Evolutionary conservation across 2,113 vertebrate species (phyloP), one percentile per base, ranked within the genome.

Genomic region (Ceyx margarethae): DNA sequence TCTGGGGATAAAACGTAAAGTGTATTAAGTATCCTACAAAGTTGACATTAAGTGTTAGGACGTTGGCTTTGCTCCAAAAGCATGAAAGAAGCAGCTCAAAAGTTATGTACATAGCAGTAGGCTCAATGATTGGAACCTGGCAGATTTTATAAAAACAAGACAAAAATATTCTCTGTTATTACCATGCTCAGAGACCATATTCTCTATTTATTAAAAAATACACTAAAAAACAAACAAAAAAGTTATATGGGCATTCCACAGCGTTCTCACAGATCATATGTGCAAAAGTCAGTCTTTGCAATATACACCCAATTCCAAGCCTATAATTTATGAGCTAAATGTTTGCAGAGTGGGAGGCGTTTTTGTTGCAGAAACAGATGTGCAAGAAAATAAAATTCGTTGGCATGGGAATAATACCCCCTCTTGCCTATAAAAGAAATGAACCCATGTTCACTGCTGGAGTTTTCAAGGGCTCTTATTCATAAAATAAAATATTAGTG

Each of bases 401-500:
- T 97, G 91, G 91, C 85, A 96, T 92, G 92, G 87, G 85, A 97
- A 87, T 97, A 96, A 96, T 92, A 97, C 82, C 56, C 64, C 80
- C 73, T 96, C 93, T 95, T 95, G 90, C 82, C 95, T 89, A 87
- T 94, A 96, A 92, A 94, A 96, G 91, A 97, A 97, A 96, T 94
- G 86, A 97, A 95, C 77, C 89, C 80, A 86, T 85, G 93, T 95
- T 96, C 92, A 89, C 81, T 92, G 87, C 86, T 96, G 82, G 88
- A 94, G 79, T 96, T 97, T 96, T 95, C 91, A 96, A 95, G 86
- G 87, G 78, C 62, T 95, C 91, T 89, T 96, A 94, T 95, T 97
- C 83, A 87, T 97, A 96, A 97, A 94, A 94, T 96, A 95, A 97
- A 97, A 94, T 93, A 96, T 89, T 95, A 97, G 94, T 82, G 95